Evolutionary conservation across 2,113 vertebrate species (phyloP), one percentile per base, ranked within the genome.

Genomic region (Cromileptes altivelis): DNA sequence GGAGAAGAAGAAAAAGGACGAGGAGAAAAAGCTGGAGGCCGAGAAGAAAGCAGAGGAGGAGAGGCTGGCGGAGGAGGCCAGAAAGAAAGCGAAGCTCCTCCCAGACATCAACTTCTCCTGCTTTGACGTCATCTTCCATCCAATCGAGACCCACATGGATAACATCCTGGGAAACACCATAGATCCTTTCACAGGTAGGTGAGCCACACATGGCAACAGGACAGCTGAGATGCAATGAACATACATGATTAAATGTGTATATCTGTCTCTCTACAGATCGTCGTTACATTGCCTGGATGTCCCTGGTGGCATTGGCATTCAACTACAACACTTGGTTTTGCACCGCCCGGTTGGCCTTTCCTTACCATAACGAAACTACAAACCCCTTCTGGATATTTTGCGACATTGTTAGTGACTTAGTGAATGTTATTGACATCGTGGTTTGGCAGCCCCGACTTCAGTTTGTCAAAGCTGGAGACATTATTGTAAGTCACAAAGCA

Each of bases 311-410:
- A 0, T 0, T 97, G 0, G 96, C 97, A 4, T 98, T 94, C 27
- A 97, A 97, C 70, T 99, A 98, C 96, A 99, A 98, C 75, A 80
- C 95, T 61, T 98, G 98, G 97, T 87, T 99, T 7, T 94, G 96
- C 67, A 92, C 97, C 0, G 92, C 95, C 10, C 96, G 97, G 0
- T 58, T 94, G 6, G 91, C 95, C 73, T 99, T 99, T 79, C 97
- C 97, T 0, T 96, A 93, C 47, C 97, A 98, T 70, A 95, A 90
- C 0, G 55, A 91, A 2, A 61, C 47, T 0, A 81, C 82, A 14
- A 89, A 63, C 12, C 65, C 40, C 6, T 96, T 87, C 60, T 99
- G 97, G 97, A 12, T 97, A 18, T 6, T 25, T 9, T 11, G 68
- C 0, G 98, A 99, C 64, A 1, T 94, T 1, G 15, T 96, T 0